Conservation (phyloP, 2,797 vertebrate genomes). For the Philypnodon macrostomus region DNA sequence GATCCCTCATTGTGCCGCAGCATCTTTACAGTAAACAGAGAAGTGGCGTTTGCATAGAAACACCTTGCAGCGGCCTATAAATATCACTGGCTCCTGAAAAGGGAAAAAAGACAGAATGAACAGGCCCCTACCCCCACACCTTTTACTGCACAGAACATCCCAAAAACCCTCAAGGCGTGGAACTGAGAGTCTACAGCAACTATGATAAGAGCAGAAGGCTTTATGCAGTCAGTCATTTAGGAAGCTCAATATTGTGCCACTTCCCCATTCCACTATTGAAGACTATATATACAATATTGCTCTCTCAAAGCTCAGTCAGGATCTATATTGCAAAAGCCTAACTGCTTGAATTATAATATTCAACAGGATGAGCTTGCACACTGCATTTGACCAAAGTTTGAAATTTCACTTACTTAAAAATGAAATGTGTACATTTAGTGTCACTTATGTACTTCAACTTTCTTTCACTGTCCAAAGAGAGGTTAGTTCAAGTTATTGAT, state of each 20-base stretch:
- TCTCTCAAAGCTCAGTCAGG: too few species aligned
- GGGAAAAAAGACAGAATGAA: constrained; percentile 19
- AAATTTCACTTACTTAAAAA: too few species aligned
- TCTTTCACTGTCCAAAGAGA: too few species aligned
- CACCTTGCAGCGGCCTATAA: constrained; percentile 40
- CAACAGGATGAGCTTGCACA: too few species aligned
- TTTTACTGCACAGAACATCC: constrained; percentile 35
- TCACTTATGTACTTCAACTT: too few species aligned
- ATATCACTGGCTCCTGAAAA: constrained; percentile 38
- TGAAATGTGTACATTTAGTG: too few species aligned
- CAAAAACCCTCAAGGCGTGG: constrained; percentile 21
- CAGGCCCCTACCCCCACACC: constrained; percentile 29
- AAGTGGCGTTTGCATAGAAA: constrained; percentile 48
- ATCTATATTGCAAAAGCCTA: too few species aligned
- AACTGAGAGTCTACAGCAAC: constrained; percentile 1
- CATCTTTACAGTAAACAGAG: constrained; percentile 26
- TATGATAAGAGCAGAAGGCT: background rate
- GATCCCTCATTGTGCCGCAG: constrained; percentile 35
- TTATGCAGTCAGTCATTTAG: background rate
- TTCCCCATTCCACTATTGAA: too few species aligned
- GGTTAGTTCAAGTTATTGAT: too few species aligned
- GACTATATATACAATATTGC: too few species aligned
- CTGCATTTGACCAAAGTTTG: too few species aligned
- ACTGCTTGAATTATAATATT: too few species aligned
- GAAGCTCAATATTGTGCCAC: background rate